phyloP scores from a whole-genome alignment of 2,888 invertebrate genomes.

The Willowsia nigromaculata region DNA sequence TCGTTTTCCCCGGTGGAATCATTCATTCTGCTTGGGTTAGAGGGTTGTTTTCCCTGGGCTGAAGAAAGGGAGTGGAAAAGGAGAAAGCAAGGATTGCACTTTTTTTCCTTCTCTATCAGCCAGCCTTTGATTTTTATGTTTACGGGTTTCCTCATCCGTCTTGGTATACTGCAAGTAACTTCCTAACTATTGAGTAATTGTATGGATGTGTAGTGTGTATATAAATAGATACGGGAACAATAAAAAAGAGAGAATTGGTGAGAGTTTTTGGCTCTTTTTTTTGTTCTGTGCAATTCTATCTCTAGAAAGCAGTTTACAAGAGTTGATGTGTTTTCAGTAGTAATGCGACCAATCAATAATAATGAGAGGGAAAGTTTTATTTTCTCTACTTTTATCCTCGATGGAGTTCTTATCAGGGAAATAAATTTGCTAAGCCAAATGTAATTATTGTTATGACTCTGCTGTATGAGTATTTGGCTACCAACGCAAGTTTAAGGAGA shows the following conservation, averaged over 20 bases:
- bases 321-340: background rate
- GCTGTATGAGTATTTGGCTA: background rate
- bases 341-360: conserved; percentile 40
- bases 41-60: background rate
- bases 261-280: background rate
- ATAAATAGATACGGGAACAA: conserved; percentile 3
- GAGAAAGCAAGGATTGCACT: conserved; percentile 56
- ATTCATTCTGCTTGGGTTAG: background rate
- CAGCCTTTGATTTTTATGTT: conserved; percentile 46
- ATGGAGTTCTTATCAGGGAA: conserved; percentile 41
- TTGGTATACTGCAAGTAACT: no score
- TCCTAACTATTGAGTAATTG: background rate
- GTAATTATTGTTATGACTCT: conserved; percentile 20
- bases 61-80: conserved; percentile 18
- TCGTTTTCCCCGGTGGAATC: background rate
- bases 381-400: conserved; percentile 15
- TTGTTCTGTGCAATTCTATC: background rate
- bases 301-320: background rate
- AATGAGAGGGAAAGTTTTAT: conserved; percentile 60
- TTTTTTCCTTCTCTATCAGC: background rate
- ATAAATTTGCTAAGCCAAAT: conserved; percentile 44
- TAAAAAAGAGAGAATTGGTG: background rate
- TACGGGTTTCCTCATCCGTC: conserved; percentile 25
- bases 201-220: background rate
- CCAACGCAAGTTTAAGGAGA: no score